These are phyloP conservation scores for Schrankia costaestrigalis DNA, from an alignment of 2,888 invertebrate genomes.

Conservation along the genomic window DNA sequence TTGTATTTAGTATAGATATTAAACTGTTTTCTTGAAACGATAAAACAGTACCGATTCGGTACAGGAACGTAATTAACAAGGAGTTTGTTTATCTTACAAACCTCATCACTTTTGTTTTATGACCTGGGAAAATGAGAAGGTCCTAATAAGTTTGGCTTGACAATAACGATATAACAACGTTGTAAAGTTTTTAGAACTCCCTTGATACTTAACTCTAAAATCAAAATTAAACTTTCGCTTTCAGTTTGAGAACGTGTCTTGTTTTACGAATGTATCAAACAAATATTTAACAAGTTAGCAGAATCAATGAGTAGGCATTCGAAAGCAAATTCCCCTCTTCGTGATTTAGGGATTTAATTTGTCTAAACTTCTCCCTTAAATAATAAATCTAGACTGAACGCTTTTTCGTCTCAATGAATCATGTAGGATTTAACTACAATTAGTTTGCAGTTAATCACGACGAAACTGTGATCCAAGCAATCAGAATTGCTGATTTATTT, in stretches of 20 bases:
- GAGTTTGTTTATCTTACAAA: no score
- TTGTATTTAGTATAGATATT: no score
- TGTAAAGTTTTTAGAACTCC: no score
- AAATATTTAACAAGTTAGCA: constrained; percentile 1
- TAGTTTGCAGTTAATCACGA: neutral
- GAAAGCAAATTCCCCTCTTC: constrained; percentile 1
- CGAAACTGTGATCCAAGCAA: neutral
- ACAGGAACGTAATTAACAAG: no score
- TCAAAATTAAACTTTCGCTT: constrained; percentile 9
- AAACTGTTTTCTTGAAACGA: no score
- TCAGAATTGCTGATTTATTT: no score
- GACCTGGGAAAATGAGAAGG: no score
- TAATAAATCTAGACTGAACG: constrained; percentile 2
- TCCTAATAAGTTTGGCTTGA: neutral
- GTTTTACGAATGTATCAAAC: constrained; percentile 7
- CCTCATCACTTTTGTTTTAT: no score
- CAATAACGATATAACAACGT: no score
- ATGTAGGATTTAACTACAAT: neutral
- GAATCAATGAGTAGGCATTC: neutral
- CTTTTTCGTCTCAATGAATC: neutral
- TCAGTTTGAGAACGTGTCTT: constrained; percentile 3
- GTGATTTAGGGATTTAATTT: constrained; percentile 6
- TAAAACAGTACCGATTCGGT: no score
- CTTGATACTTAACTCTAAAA: neutral
- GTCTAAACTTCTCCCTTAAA: neutral